Percentiles rank a stretch among this genome's conserved stretches.
Conservation (phyloP, 2,113 vertebrate genomes). For the Thunnus thynnus region DNA sequence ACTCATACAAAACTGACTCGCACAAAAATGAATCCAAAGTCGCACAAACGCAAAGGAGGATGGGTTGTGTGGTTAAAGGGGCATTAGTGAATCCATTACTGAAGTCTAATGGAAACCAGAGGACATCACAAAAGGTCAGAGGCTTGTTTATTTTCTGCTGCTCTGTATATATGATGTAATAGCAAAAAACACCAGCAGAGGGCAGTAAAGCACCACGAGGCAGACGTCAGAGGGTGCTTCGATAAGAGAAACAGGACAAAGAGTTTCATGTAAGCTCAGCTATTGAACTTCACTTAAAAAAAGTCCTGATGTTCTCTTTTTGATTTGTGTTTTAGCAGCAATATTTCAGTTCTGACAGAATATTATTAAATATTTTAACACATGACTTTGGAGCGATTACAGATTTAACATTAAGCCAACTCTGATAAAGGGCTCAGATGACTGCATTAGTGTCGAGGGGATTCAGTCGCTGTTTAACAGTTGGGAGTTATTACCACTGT, state of each 20-base stretch:
- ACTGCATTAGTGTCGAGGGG: not conserved
- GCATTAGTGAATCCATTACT: not conserved
- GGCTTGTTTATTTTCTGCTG: not conserved
- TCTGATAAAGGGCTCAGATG: not conserved
- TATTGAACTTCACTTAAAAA: not conserved
- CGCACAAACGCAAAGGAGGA: not conserved
- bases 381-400: no score
- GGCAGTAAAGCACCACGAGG: constrained; percentile 41
- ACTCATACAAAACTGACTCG: no score
- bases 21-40: not conserved
- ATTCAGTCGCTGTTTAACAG: not conserved
- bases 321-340: no score
- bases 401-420: not conserved
- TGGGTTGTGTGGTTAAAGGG: accelerated
- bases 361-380: no score
- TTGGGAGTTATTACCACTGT: not conserved
- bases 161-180: constrained; percentile 19
- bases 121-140: not conserved
- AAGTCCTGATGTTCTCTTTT: no score
- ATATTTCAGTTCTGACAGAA: no score
- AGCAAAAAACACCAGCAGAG: constrained; percentile 31
- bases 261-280: not conserved
- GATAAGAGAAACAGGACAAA: not conserved
- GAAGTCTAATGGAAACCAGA: not conserved
- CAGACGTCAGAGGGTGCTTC: no score